These are phyloP conservation scores for Aphidius colemani DNA, from an alignment of 2,888 invertebrate species.

Conservation along the genomic window DNA sequence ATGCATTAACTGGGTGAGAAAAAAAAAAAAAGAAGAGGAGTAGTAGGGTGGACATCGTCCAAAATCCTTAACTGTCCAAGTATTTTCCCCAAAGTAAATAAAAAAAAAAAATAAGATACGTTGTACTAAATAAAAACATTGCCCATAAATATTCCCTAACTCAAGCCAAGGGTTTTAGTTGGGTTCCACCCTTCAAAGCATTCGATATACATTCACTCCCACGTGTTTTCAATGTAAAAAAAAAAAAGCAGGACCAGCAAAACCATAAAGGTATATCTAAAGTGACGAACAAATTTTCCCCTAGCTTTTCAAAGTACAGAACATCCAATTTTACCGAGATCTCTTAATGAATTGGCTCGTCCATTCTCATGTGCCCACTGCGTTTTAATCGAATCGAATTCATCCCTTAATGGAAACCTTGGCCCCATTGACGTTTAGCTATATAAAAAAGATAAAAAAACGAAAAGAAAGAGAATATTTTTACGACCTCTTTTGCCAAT, in stretches of 20 bases:
- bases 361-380: background rate
- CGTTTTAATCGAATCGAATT: background rate
- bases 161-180: background rate
- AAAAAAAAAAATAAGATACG: constrained; percentile 2
- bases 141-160: constrained; percentile 11
- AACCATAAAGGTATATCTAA: constrained; percentile 8
- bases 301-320: constrained; percentile 17
- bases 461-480: background rate
- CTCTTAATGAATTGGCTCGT: constrained; percentile 30
- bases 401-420: too few species aligned
- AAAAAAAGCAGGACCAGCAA: constrained; percentile 4
- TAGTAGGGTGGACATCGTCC: too few species aligned
- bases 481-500: background rate
- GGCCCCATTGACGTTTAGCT: too few species aligned
- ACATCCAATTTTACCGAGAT: constrained; percentile 26
- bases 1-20: too few species aligned
- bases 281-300: constrained; percentile 6
- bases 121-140: constrained; percentile 4
- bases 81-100: background rate
- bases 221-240: constrained; percentile 26
- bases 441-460: too few species aligned
- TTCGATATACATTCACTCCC: constrained; percentile 28
- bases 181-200: background rate
- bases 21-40: too few species aligned
- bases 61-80: too few species aligned